Conservation (phyloP, 2,888 invertebrate species). For the Tiphia femorata region DNA sequence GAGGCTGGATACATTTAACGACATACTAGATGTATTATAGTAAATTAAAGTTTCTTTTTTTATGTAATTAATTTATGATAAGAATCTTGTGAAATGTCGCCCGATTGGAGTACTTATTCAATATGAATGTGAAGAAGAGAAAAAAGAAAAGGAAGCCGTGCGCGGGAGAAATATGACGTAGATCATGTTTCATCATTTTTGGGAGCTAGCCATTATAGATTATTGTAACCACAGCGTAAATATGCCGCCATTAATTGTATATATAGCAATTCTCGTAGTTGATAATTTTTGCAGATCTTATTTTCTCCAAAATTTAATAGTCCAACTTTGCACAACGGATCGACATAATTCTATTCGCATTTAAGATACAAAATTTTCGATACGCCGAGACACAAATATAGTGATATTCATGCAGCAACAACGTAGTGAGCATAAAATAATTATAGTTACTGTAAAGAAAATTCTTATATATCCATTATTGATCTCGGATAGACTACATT, state of each 20-base stretch:
- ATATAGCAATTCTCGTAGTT: slow-evolving; percentile 33
- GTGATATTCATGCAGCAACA: slow-evolving; percentile 26
- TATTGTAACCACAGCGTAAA: slow-evolving; percentile 29
- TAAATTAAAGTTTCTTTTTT: slow-evolving; percentile 63
- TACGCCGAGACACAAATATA: slow-evolving; percentile 40
- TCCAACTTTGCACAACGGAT: slow-evolving; percentile 35
- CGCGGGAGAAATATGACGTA: slow-evolving; percentile 29
- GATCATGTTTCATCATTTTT: slow-evolving; percentile 36
- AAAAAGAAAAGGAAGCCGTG: slow-evolving; percentile 25
- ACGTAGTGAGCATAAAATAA: slow-evolving; percentile 31
- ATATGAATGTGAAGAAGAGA: slow-evolving; percentile 55
- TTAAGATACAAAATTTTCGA: slow-evolving; percentile 37
- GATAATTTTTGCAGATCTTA: slow-evolving; percentile 29
- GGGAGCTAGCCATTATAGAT: slow-evolving; percentile 29
- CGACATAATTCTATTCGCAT: slow-evolving; percentile 40
- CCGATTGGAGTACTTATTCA: slow-evolving; percentile 63
- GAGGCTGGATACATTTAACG: slow-evolving; percentile 61
- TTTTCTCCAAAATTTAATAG: slow-evolving; percentile 29
- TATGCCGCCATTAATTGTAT: slow-evolving; percentile 35
- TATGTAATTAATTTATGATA: slow-evolving; percentile 67
- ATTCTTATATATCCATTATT: slow-evolving; percentile 35
- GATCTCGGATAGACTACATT: slow-evolving; percentile 40
- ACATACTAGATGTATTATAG: slow-evolving; percentile 66
- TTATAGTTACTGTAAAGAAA: slow-evolving; percentile 26
- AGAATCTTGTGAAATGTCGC: slow-evolving; percentile 56